Evolutionary conservation across 2,797 vertebrate species (phyloP).

Genomic region (Danio kyathit): DNA sequence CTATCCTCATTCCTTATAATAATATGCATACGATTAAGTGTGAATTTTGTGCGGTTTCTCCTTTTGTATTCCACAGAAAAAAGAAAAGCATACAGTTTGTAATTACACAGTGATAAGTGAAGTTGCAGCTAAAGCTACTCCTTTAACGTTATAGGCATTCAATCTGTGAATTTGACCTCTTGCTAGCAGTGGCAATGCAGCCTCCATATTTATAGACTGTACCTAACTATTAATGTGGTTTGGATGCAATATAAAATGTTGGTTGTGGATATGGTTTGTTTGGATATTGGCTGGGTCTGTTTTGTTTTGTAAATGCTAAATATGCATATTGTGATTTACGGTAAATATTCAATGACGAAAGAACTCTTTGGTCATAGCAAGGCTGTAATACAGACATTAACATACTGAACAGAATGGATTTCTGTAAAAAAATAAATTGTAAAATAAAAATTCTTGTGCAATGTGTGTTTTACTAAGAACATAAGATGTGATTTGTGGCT

Average conservation of each 20-base stretch:
- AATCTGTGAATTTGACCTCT: neutral
- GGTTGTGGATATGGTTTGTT: constrained; percentile 22
- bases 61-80: constrained; percentile 1
- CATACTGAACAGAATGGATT: neutral
- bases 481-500: too few species aligned
- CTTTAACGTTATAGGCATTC: neutral
- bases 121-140: neutral
- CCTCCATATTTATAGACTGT: neutral
- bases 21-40: neutral
- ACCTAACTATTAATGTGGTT: neutral
- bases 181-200: neutral
- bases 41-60: neutral
- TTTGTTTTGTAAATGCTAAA: constrained; percentile 7
- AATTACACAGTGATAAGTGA: neutral
- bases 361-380: neutral
- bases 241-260: neutral
- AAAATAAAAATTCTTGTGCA: neutral
- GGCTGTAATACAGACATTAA: neutral
- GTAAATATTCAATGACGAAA: constrained; percentile 18
- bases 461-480: neutral
- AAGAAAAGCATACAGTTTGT: neutral
- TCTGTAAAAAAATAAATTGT: neutral
- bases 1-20: neutral
- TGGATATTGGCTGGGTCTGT: constrained; percentile 7
- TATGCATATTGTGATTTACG: neutral